phyloP scores from a whole-genome alignment of 2,888 invertebrate genomes.

The Sinhomidia bicolor region DNA sequence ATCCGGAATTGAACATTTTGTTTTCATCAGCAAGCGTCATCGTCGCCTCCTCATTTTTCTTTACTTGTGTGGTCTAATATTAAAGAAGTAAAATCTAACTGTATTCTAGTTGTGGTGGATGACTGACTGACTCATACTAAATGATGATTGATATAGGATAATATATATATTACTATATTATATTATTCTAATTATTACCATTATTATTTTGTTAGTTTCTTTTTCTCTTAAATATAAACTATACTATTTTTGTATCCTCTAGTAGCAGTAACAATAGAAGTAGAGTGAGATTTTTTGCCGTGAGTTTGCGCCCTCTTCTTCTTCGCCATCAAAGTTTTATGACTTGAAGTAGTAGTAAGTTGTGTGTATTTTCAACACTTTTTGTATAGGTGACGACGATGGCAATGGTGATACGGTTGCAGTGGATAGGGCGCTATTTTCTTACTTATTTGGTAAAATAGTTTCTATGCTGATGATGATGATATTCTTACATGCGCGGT shows the following conservation, averaged over 20 bases:
- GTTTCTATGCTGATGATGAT: neutral
- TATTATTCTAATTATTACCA: neutral
- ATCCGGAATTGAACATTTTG: neutral
- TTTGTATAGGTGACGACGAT: neutral
- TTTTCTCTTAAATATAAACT: neutral
- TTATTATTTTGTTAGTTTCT: too few species aligned
- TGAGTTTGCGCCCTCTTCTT: constrained; percentile 9
- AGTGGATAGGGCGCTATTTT: too few species aligned
- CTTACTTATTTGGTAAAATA: too few species aligned
- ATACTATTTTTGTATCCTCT: neutral
- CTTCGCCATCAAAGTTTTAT: neutral
- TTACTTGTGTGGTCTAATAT: neutral
- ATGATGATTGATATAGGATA: neutral
- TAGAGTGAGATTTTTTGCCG: constrained; percentile 9
- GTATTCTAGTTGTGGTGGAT: neutral
- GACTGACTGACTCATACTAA: neutral
- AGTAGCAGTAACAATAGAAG: neutral
- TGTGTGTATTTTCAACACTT: neutral
- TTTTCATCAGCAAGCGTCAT: constrained; percentile 9
- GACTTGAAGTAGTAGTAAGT: neutral
- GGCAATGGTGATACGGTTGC: neutral
- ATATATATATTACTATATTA: neutral
- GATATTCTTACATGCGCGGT: neutral
- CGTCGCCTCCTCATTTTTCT: neutral
- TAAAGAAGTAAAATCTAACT: neutral